Conservation (phyloP, 1,140 invertebrate genomes). For the Pararge aegeria region DNA sequence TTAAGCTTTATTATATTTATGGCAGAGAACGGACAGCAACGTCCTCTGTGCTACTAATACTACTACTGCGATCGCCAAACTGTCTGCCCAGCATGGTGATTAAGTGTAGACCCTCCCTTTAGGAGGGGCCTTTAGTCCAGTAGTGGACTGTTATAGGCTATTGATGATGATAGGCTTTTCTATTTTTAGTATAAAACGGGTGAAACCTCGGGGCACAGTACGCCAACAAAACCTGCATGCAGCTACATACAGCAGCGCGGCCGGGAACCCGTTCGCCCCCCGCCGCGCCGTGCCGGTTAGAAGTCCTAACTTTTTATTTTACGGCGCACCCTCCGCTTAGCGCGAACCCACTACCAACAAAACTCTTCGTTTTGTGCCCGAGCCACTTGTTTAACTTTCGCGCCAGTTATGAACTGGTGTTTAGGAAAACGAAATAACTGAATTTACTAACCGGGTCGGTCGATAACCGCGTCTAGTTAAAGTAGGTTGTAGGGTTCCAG, state of each 20-base stretch:
- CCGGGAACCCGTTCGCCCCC: slow-evolving; percentile 64
- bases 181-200: too few relatives aligned
- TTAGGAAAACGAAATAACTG: slow-evolving; percentile 22
- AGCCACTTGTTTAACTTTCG: slow-evolving; percentile 32
- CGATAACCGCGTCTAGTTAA: not conserved
- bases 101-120: too few relatives aligned
- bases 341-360: slow-evolving; percentile 52
- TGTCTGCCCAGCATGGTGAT: too few relatives aligned
- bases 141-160: too few relatives aligned
- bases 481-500: not conserved
- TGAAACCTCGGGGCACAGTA: too few relatives aligned
- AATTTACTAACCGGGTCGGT: slow-evolving; percentile 1
- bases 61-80: too few relatives aligned
- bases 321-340: slow-evolving; percentile 64
- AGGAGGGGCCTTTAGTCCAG: too few relatives aligned
- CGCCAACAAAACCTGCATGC: not conserved
- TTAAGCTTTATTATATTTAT: too few relatives aligned
- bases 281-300: slow-evolving; percentile 68
- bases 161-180: too few relatives aligned
- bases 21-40: too few relatives aligned
- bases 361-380: slow-evolving; percentile 31
- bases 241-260: slow-evolving; percentile 45
- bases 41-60: too few relatives aligned
- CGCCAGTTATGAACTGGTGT: slow-evolving; percentile 24
- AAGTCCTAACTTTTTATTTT: slow-evolving; percentile 74